phyloP scores from a whole-genome alignment of 37 sponge, comb jelly and placozoan species.

The Geodia barretti region DNA sequence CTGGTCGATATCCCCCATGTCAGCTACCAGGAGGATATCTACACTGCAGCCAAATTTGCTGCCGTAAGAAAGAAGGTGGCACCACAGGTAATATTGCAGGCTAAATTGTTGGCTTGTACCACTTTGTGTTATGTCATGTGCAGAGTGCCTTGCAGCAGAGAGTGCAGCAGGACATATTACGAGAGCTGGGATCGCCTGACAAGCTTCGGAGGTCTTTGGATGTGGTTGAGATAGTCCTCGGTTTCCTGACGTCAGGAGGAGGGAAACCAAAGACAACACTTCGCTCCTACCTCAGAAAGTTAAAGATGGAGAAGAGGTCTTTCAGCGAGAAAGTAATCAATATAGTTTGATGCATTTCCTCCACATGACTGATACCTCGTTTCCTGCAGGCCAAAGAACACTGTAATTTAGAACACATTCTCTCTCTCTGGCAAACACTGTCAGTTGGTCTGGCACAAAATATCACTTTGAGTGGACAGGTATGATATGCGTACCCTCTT shows the following conservation, averaged over 20 bases:
- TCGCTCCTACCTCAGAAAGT: constrained; percentile 38
- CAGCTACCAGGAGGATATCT: constrained; percentile 52
- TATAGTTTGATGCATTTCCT: not conserved
- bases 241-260: constrained; percentile 59
- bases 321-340: constrained; percentile 47
- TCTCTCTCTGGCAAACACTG: constrained; percentile 72
- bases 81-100: constrained; percentile 7
- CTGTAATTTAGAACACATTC: constrained; percentile 45
- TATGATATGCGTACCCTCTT: no score
- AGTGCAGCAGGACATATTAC: constrained; percentile 35
- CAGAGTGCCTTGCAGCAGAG: constrained; percentile 30
- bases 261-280: constrained; percentile 36
- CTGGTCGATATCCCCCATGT: constrained; percentile 63
- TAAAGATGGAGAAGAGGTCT: constrained; percentile 36
- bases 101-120: not conserved
- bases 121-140: not conserved
- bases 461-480: constrained; percentile 38
- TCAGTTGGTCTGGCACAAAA: constrained; percentile 48
- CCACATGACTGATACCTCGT: not conserved
- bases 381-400: constrained; percentile 23
- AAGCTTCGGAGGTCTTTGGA: constrained; percentile 38
- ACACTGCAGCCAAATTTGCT: constrained; percentile 47
- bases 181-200: constrained; percentile 25
- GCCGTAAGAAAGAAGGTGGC: constrained; percentile 62
- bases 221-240: constrained; percentile 52